A percentile compares a stretch with the other conserved stretches of the same genome.
phyloP scores from a whole-genome alignment of 2,113 vertebrate species.

The Myiozetetes cayanensis region DNA sequence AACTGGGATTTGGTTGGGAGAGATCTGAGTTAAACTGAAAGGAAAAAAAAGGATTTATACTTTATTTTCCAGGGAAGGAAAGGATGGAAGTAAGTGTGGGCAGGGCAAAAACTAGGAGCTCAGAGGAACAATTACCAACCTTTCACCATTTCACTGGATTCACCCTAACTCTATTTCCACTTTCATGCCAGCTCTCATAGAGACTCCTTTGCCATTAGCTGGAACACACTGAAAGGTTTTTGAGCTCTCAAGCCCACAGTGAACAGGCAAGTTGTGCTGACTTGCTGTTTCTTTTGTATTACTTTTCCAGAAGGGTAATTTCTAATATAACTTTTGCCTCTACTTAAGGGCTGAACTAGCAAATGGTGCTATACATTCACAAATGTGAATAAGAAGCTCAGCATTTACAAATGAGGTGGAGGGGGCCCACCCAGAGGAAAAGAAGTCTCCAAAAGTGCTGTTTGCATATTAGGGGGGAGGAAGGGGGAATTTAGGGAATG shows the following conservation, averaged over 20 bases:
- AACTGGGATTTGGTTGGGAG: background rate
- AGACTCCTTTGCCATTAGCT: background rate
- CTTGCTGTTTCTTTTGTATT: background rate
- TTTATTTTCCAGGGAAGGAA: background rate
- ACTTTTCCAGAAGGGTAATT: background rate
- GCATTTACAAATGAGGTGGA: background rate
- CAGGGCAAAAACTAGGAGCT: background rate
- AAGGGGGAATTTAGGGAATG: background rate
- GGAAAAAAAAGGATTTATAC: background rate
- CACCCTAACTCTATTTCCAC: background rate
- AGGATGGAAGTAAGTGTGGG: background rate
- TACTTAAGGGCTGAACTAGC: background rate
- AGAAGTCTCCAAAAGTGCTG: background rate
- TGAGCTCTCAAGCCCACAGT: background rate
- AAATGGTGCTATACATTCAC: background rate
- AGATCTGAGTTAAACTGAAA: background rate
- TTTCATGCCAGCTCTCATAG: background rate
- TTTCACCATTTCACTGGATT: background rate
- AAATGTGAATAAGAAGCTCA: background rate
- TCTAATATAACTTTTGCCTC: background rate
- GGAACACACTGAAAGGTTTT: background rate
- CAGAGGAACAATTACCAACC: background rate
- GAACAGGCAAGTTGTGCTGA: background rate
- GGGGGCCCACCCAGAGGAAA: background rate
- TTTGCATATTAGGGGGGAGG: fast-evolving